Evolutionary conservation across 2,888 invertebrate genomes (phyloP), one percentile per base, ranked within the genome.

Genomic region (Agrochola litura): DNA sequence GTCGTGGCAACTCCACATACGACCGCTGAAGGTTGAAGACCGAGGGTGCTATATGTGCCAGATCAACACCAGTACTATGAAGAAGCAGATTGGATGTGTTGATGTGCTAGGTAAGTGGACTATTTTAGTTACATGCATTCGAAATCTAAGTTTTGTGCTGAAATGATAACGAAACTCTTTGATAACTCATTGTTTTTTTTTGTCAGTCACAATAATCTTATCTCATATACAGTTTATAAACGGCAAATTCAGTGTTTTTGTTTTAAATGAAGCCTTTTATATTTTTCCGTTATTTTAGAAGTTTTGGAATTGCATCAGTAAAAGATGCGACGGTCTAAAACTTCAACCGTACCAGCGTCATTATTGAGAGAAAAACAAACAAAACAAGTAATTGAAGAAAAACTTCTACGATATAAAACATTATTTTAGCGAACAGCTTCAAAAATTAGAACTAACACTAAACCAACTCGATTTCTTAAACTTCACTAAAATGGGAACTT

Each of bases 41-140:
- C 97, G 98, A 79, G 98, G 98, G 14, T 98, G 98, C 90, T 98
- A 98, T 93, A 98, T 98, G 98, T 98, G 98, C 91, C 98, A 98
- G 95, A 98, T 98, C 86, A 98, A 98, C 93, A 98, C 98, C 6
- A 97, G 97, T 83, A 97, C 97, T 76, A 98, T 98, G 98, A 98
- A 98, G 95, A 98, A 98, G 89, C 98, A 98, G 93, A 97, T 98
- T 76, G 98, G 98, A 74, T 98, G 98, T 92, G 97, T 98, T 74
- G 98, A 98, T 94, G 98, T 98, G 43, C 97, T 98, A 92, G 98
- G 98, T 98, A 93, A 97, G 97, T 82, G 8, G 0, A 12, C 3
- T 14, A 30, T 3, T 56, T 46, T 65, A 43, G 43, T 19, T 19
- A 6, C 0, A 25, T 16, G 25, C 22, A 22, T 30, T 30, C 8